phyloP scores from a whole-genome alignment of 1,140 invertebrate genomes.

The Papilio polytes region DNA sequence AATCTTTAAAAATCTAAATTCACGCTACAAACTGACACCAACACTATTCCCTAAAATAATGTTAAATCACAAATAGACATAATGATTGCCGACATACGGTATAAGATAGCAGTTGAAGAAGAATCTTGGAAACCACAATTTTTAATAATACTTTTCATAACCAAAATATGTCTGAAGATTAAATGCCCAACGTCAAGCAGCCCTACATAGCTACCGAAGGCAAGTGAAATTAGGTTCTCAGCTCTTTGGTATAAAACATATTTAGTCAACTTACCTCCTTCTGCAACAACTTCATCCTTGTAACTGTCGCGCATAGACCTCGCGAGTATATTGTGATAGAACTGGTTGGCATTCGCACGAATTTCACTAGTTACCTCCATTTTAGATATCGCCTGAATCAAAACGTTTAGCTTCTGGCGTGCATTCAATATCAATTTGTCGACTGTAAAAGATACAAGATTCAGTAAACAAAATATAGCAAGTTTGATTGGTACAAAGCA shows the following conservation, averaged over 20 bases:
- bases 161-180: not conserved
- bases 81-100: no score
- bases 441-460: constrained; percentile 51
- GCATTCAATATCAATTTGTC: constrained; percentile 69
- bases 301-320: constrained; percentile 71
- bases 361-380: constrained; percentile 69
- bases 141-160: no score
- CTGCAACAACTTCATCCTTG: constrained; percentile 67
- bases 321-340: constrained; percentile 73
- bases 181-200: not conserved
- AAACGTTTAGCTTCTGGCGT: constrained; percentile 64
- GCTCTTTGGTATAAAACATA: not conserved
- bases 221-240: not conserved
- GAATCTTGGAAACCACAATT: not conserved
- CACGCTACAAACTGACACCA: no score
- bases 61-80: no score
- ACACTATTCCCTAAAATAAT: no score
- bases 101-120: not conserved
- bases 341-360: constrained; percentile 55
- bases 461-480: not conserved
- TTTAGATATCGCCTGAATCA: constrained; percentile 68
- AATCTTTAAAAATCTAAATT: no score
- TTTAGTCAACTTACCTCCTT: constrained; percentile 63
- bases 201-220: no score
- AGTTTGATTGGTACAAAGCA: not conserved